Evolutionary conservation across 1,140 invertebrate species (phyloP), one percentile per base, ranked within the genome.

Genomic region (Camponotus pennsylvanicus): DNA sequence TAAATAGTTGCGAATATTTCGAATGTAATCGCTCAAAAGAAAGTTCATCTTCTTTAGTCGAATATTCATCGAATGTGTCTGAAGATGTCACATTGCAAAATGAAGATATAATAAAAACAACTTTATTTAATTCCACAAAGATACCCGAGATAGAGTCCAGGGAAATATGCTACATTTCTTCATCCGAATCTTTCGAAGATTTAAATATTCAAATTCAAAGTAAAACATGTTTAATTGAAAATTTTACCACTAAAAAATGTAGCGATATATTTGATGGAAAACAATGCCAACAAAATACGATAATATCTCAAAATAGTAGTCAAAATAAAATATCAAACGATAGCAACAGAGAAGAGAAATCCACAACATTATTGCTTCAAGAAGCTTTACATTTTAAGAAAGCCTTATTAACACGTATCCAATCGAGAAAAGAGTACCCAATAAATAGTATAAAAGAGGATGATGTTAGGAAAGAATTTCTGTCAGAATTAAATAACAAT

Each of bases 381-480:
- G 86, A 93, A 59, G 91, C 91, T n/a, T 37, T 93, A 40, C 79
- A 85, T 83, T 91, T 90, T 34, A 93, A 91, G 32, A 89, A 88
- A 1, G 85, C 71, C 2, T 21, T 93, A 5, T 42, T 93, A 11
- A 88, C 85, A 13, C 85, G 49, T 52, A 15, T 18, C 5, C 49
- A 84, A 34, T 40, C 83, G 0, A 86, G 67, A 40, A 88, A 79
- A 5, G n/a, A 52, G 15, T 86, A 55, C 7, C 73, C 59, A 2
- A 67, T 21, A 6, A 18, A 34, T 1, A n/a, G 55, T 5, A n/a
- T 61, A 3, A 75, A 13, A 13, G 15, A 77, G 8, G 32, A 57
- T 2, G 9, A 21, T 18, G 11, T 49, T 9, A 40, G 18, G 13
- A n/a, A 34, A 3, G 13, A 71, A 37, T n/a, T 15, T 11, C 6